phyloP scores from a whole-genome alignment of 1,140 invertebrate genomes.

The Centruroides sculpturatus region DNA sequence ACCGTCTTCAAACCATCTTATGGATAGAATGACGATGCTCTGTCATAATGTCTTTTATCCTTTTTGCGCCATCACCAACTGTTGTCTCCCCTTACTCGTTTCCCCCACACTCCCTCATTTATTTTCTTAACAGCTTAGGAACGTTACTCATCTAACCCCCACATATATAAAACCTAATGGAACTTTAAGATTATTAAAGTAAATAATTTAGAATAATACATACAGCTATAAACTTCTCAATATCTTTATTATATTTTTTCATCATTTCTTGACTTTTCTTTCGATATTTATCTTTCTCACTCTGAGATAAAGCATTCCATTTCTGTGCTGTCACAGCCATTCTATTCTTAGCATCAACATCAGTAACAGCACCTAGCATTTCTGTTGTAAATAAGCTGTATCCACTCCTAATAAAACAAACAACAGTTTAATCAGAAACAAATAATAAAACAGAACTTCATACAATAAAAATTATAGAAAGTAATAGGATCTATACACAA shows the following conservation, averaged over 20 bases:
- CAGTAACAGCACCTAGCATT: slow-evolving; percentile 20
- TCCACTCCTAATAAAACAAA: slow-evolving; percentile 21
- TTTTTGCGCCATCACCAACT: too few species aligned
- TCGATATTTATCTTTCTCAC: slow-evolving; percentile 28
- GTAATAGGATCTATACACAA: too few species aligned
- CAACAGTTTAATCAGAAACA: background rate
- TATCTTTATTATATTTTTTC: slow-evolving; percentile 29
- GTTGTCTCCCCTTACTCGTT: too few species aligned
- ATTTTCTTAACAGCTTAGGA: too few species aligned
- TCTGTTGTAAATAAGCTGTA: slow-evolving; percentile 28
- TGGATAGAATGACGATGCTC: too few species aligned
- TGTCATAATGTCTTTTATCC: too few species aligned
- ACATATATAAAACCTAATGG: too few species aligned
- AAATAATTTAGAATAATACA: background rate
- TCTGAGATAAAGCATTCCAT: slow-evolving; percentile 26
- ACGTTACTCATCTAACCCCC: too few species aligned
- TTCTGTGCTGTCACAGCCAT: slow-evolving; percentile 23
- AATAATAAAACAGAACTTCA: background rate
- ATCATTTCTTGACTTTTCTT: slow-evolving; percentile 21
- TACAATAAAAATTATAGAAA: background rate
- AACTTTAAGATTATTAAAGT: background rate
- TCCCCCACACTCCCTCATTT: too few species aligned
- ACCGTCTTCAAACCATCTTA: too few species aligned
- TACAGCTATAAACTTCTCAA: slow-evolving; percentile 32
- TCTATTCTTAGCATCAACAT: slow-evolving; percentile 19